These are phyloP conservation scores for Hydrozoanthus gracilis DNA, from an alignment of 92 coral and sea anemone genomes.

Conservation along the genomic window DNA sequence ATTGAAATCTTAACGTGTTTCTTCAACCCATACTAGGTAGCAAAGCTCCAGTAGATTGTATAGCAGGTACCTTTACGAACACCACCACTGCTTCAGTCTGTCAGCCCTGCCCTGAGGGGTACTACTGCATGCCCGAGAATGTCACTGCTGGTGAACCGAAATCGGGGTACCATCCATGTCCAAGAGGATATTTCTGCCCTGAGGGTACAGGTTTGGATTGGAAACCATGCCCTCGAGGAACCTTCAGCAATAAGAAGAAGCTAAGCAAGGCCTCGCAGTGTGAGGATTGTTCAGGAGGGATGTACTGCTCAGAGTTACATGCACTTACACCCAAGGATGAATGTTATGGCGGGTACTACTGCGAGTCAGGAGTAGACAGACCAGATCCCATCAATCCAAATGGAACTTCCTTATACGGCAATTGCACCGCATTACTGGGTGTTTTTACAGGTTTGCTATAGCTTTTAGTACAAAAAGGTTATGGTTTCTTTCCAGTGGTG, in stretches of 20 bases:
- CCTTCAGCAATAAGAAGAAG: slow-evolving; percentile 78
- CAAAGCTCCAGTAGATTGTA: slow-evolving; percentile 81
- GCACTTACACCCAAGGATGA: slow-evolving; percentile 69
- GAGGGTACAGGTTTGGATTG: slow-evolving; percentile 92
- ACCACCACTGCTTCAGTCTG: slow-evolving; percentile 82
- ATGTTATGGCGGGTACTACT: slow-evolving; percentile 88
- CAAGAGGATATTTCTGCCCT: slow-evolving; percentile 94
- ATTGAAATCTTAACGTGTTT: background rate
- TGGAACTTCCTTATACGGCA: slow-evolving; percentile 77
- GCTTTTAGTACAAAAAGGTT: background rate
- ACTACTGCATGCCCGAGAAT: slow-evolving; percentile 90
- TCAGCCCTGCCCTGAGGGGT: slow-evolving; percentile 90
- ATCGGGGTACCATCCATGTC: slow-evolving; percentile 91
- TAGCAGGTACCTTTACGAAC: slow-evolving; percentile 85
- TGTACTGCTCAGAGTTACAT: slow-evolving; percentile 81
- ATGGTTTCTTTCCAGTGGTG: too few relatives aligned
- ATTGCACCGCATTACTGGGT: slow-evolving; percentile 80
- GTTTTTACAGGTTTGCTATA: slow-evolving; percentile 71
- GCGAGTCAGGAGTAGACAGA: slow-evolving; percentile 87
- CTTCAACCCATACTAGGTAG: slow-evolving; percentile 65
- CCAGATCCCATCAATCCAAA: slow-evolving; percentile 81
- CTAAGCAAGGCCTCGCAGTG: slow-evolving; percentile 83
- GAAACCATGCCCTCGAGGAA: slow-evolving; percentile 93
- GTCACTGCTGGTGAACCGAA: slow-evolving; percentile 95
- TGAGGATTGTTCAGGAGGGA: slow-evolving; percentile 87